Percentiles rank a stretch among this genome's conserved stretches.
These are phyloP conservation scores for Chaunax sp. DNA, from an alignment of 2,797 vertebrate genomes.

Conservation along the genomic window DNA sequence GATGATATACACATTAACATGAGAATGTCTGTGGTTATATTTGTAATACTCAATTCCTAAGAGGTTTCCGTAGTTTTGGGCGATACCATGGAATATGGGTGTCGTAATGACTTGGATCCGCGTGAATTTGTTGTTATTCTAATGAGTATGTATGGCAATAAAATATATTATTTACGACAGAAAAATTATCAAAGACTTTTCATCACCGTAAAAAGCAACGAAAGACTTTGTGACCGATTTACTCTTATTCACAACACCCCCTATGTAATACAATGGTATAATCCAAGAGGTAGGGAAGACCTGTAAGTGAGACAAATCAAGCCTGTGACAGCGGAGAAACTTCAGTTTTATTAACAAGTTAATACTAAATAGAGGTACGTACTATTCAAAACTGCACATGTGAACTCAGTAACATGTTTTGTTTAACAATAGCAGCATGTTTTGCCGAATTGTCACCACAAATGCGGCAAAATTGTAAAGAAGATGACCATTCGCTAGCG, in stretches of 20 bases:
- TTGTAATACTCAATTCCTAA: slow-evolving; percentile 25
- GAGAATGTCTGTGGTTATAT: too few species aligned
- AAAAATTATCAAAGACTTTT: too few species aligned
- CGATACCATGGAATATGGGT: slow-evolving; percentile 64
- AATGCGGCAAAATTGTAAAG: slow-evolving; percentile 52
- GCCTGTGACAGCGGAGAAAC: slow-evolving; percentile 86
- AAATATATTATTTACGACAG: fast-evolving
- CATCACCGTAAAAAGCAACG: not conserved
- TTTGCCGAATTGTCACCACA: slow-evolving; percentile 68
- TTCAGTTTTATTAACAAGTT: slow-evolving; percentile 78
- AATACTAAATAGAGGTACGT: slow-evolving; percentile 77
- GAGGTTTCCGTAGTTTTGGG: slow-evolving; percentile 79
- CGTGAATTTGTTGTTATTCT: fast-evolving
- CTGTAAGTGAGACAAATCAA: slow-evolving; percentile 83
- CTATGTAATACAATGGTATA: slow-evolving; percentile 58
- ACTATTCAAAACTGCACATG: slow-evolving; percentile 38
- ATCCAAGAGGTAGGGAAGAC: slow-evolving; percentile 77
- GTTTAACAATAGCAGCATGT: slow-evolving; percentile 43
- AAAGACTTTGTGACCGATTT: not conserved
- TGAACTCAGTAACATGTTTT: slow-evolving; percentile 29
- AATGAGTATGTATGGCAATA: not conserved
- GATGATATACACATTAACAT: too few species aligned
- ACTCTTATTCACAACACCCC: slow-evolving; percentile 29
- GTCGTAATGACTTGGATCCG: not conserved
- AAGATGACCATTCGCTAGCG: slow-evolving; percentile 73